phyloP scores from a whole-genome alignment of 2,797 vertebrate species.

The Taenioides sp. region DNA sequence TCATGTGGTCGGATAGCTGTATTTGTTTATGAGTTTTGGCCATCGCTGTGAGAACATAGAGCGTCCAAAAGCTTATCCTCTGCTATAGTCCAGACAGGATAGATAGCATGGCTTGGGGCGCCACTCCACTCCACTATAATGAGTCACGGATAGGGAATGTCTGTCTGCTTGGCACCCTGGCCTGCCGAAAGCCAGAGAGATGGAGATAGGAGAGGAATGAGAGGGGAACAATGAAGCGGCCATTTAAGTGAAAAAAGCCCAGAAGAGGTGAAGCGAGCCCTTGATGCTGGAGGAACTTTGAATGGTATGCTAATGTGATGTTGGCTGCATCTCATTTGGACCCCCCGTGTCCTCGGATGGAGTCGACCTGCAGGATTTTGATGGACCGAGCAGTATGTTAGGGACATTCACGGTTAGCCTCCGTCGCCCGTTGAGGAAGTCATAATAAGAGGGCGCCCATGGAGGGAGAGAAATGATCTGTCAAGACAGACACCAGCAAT shows the following conservation, averaged over 20 bases:
- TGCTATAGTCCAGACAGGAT: constrained; percentile 58
- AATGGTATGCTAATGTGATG: constrained; percentile 67
- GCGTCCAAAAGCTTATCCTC: constrained; percentile 58
- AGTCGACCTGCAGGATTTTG: constrained; percentile 26
- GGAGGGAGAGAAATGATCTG: not conserved
- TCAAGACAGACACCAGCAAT: not conserved
- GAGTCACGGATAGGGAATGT: constrained; percentile 70
- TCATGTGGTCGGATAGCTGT: constrained; percentile 54
- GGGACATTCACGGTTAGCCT: constrained; percentile 7
- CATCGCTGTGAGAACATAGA: not conserved
- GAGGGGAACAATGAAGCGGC: constrained; percentile 61
- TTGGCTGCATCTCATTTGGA: constrained; percentile 56
- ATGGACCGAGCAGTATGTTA: constrained; percentile 16
- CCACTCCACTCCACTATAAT: constrained; percentile 57
- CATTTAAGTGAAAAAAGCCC: constrained; percentile 43
- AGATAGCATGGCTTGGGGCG: constrained; percentile 56
- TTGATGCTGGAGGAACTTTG: constrained; percentile 68
- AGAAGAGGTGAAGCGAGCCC: constrained; percentile 45
- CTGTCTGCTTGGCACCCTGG: constrained; percentile 58
- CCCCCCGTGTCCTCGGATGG: constrained; percentile 26
- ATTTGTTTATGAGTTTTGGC: constrained; percentile 5
- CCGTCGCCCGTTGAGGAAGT: not conserved
- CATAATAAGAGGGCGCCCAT: not conserved
- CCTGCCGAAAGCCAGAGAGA: constrained; percentile 46
- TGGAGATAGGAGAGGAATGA: constrained; percentile 63